Evolutionary conservation across 2,888 invertebrate genomes (phyloP).

Genomic region (Diadegma fenestrale): DNA sequence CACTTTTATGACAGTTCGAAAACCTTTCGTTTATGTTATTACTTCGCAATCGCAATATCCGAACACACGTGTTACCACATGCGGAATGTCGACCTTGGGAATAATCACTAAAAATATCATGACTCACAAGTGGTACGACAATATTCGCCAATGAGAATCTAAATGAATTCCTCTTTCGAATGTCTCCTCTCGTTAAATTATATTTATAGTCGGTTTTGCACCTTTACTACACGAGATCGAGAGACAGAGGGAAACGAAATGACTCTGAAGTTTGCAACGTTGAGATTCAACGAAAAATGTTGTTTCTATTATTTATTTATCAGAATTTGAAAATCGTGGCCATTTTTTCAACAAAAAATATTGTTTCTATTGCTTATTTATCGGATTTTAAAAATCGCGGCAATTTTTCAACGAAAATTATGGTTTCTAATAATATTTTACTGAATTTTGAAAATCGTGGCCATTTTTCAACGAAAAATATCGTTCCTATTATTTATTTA

Average conservation of each 20-base stretch:
- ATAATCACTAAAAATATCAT: conserved; percentile 20
- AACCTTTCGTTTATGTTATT: conserved; percentile 5
- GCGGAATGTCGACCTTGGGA: conserved; percentile 32
- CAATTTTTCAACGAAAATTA: too few relatives aligned
- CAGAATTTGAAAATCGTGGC: too few relatives aligned
- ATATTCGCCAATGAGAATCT: conserved; percentile 27
- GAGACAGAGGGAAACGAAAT: background rate
- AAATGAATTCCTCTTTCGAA: conserved; percentile 5
- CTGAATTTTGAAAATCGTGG: too few relatives aligned
- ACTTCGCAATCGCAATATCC: background rate
- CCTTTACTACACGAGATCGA: conserved; percentile 36
- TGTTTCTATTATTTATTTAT: too few relatives aligned
- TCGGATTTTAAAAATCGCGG: too few relatives aligned
- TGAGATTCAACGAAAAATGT: too few relatives aligned
- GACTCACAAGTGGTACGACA: conserved; percentile 18
- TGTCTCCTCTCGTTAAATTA: conserved; percentile 26
- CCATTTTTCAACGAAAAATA: too few relatives aligned
- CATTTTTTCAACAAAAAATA: too few relatives aligned
- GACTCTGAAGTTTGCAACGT: too few relatives aligned
- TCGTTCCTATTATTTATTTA: too few relatives aligned
- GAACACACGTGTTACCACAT: background rate
- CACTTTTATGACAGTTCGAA: background rate
- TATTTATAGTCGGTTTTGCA: conserved; percentile 45
- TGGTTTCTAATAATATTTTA: too few relatives aligned
- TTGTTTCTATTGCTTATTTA: too few relatives aligned